Conservation (phyloP, 2,888 invertebrate genomes). For the Cheilosia pagana region DNA sequence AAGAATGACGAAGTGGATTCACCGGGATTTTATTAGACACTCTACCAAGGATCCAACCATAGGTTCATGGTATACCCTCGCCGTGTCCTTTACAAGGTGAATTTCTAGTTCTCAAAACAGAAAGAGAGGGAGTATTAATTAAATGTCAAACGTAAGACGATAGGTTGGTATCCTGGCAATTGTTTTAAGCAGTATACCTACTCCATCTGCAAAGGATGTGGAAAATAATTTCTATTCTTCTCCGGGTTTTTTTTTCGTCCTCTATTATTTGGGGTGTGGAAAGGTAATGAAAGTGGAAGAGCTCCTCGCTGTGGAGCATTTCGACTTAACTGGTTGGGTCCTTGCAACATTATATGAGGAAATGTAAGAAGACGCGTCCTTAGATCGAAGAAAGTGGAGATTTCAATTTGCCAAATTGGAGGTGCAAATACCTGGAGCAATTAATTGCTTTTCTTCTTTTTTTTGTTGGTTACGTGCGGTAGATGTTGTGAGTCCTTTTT, state of each 20-base stretch:
- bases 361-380: conserved; percentile 9
- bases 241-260: not conserved
- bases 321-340: conserved; percentile 36
- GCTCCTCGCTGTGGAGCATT: conserved; percentile 2
- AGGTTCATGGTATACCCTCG: not conserved
- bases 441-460: conserved; percentile 66
- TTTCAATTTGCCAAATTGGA: conserved; percentile 70
- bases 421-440: conserved; percentile 70
- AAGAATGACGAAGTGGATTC: conserved; percentile 38
- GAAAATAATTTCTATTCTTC: conserved; percentile 20
- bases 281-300: conserved; percentile 41
- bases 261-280: conserved; percentile 14
- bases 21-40: conserved; percentile 16
- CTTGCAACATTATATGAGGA: conserved; percentile 13
- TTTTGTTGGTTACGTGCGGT: conserved; percentile 14
- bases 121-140: conserved; percentile 54
- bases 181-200: conserved; percentile 47
- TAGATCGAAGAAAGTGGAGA: conserved; percentile 40
- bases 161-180: conserved; percentile 55
- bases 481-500: not conserved
- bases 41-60: not conserved
- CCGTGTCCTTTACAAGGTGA: conserved; percentile 5
- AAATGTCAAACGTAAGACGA: conserved; percentile 63
- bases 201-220: not conserved
- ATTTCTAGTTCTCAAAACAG: conserved; percentile 4